Base-by-base conservation (phyloP, 35 echinoderm and acorn worm species). In the Hemicentrotus pulcherrimus region DNA sequence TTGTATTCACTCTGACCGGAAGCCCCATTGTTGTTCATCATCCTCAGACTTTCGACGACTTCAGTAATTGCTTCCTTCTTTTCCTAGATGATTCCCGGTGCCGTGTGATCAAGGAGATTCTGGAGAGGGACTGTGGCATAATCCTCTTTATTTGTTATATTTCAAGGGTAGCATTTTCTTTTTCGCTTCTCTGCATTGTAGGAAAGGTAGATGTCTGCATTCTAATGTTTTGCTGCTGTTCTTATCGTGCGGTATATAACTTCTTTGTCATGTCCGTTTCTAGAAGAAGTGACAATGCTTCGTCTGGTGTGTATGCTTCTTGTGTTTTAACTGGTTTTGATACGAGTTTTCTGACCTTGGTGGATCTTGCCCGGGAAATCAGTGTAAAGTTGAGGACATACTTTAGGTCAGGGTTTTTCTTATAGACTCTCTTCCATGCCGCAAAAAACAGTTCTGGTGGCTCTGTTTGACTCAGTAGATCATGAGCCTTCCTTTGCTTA, bases 371-470 rank as follows among this genome's bases (percentile, higher is more conserved):
- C 86, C 94, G 94, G 47, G 96, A 92, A 47, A 97, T 92, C 91
- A 97, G 32, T 48, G 94, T 48, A 95, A 97, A 97, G 58, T 97
- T 95, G 31, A 97, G 91, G 16, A 96, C 94, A 95, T 97, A 95
- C 71, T 95, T 94, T 6, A 95, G 61, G 86, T 94, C 60, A 6
- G 18, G 31, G 86, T 97, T 97, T 47, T 95, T 95, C 65, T 94
- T 94, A 46, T 95, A 96, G 46, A 85, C 86, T 32, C 94, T 94
- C 48, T 95, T 88, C n/a, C 94, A 95, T 92, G 96, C 96, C 94
- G 94, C 94, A 95, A 41, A 96, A 33, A 97, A 19, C 59, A 97
- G 94, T 95, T 97, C 94, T 30, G 0, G 31, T 88, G 94, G 94
- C 32, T 95, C 78, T 32, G 60, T 95, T 48, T 95, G 91, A 52